Evolutionary conservation across 2,113 vertebrate species (phyloP).

Genomic region (Leptodactylus fuscus): DNA sequence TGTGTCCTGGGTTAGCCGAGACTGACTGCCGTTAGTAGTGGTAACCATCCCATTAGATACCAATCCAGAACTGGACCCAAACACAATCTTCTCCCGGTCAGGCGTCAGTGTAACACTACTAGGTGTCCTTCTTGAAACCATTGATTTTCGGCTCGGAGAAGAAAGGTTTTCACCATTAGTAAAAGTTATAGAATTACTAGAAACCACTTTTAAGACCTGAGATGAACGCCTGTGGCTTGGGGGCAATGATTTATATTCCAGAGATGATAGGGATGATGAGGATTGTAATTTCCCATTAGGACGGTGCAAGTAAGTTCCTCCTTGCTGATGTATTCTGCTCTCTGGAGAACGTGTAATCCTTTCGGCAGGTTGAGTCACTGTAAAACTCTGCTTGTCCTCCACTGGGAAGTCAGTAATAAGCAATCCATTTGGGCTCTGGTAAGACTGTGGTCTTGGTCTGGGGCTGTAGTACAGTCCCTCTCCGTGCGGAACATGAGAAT

Average conservation of each 20-base stretch:
- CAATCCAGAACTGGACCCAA: slow-evolving; percentile 49
- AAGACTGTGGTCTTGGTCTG: slow-evolving; percentile 79
- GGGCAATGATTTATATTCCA: slow-evolving; percentile 64
- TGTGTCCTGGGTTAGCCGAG: slow-evolving; percentile 34
- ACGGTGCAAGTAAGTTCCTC: slow-evolving; percentile 10
- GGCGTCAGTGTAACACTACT: slow-evolving; percentile 62
- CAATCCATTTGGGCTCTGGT: slow-evolving; percentile 81
- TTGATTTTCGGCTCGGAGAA: slow-evolving; percentile 21
- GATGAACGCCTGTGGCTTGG: slow-evolving; percentile 65
- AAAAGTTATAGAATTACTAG: slow-evolving; percentile 60
- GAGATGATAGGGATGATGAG: slow-evolving; percentile 38
- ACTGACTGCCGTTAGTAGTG: neutral
- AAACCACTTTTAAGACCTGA: slow-evolving; percentile 31
- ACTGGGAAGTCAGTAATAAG: slow-evolving; percentile 80
- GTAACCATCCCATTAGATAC: slow-evolving; percentile 50
- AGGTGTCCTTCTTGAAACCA: slow-evolving; percentile 61
- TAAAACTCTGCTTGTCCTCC: slow-evolving; percentile 74
- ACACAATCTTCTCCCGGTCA: slow-evolving; percentile 69
- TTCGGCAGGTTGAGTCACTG: slow-evolving; percentile 72
- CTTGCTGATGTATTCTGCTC: slow-evolving; percentile 59
- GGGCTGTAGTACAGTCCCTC: slow-evolving; percentile 46
- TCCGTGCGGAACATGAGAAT: slow-evolving; percentile 65
- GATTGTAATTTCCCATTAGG: slow-evolving; percentile 62
- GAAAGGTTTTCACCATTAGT: slow-evolving; percentile 60
- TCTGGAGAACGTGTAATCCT: slow-evolving; percentile 65